phyloP scores from a whole-genome alignment of 2,113 vertebrate genomes.

The Tachysurus vachellii region DNA sequence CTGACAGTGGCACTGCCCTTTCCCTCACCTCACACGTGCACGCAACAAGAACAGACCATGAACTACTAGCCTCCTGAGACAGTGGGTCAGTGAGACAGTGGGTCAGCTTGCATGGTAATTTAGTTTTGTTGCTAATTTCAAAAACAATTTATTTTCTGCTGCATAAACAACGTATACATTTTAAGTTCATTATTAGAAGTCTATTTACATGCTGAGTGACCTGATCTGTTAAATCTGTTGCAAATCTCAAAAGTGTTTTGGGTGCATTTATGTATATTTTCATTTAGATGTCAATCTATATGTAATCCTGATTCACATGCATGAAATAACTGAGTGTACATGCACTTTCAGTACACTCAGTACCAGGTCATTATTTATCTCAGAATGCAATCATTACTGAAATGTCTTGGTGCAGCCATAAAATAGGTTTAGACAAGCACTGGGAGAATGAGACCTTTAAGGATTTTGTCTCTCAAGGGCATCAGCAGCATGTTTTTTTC shows the following conservation, averaged over 20 bases:
- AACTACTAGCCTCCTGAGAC: conserved; percentile 53
- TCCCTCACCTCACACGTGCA: conserved; percentile 49
- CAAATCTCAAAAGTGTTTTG: neutral
- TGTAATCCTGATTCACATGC: neutral
- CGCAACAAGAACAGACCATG: conserved; percentile 48
- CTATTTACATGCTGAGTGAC: neutral
- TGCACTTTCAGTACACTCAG: neutral
- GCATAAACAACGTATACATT: conserved; percentile 10
- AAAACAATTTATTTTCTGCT: conserved; percentile 20
- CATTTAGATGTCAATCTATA: neutral
- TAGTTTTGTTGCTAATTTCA: conserved; percentile 28
- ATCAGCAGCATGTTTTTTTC: conserved; percentile 31
- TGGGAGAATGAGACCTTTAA: conserved; percentile 19
- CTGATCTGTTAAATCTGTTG: neutral
- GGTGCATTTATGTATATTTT: neutral
- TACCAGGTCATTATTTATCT: conserved; percentile 13
- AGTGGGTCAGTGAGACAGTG: conserved; percentile 47
- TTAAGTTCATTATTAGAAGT: neutral
- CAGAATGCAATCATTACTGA: neutral
- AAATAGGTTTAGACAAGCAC: conserved; percentile 15
- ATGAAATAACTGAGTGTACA: conserved; percentile 3
- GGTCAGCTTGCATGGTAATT: conserved; percentile 38
- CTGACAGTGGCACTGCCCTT: conserved; percentile 48
- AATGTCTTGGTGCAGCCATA: conserved; percentile 7
- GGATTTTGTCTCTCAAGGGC: conserved; percentile 17